Base-by-base conservation (phyloP, 2,888 invertebrate species). In the Capitulum mitella region DNA sequence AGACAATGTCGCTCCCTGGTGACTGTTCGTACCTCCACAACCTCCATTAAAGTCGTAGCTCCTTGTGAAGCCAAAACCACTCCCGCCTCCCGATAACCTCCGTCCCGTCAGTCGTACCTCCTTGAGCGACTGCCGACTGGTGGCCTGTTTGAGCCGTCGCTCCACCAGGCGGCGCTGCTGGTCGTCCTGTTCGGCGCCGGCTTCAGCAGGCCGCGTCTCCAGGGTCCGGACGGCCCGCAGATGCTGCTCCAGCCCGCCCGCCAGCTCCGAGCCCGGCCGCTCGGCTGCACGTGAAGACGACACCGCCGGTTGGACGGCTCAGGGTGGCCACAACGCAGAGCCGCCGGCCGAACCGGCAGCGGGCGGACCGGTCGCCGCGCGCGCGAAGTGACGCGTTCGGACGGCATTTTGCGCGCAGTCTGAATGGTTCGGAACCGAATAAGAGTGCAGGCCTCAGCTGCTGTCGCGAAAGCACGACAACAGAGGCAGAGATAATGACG, bases 271-370 rank as follows among this genome's bases (percentile, higher is more conserved):
- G 19, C 1, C 64, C 0, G 64, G n/a, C 29, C 5, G 16, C 32
- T 10, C 19, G 64, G 19, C 34, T 34, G 64, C n/a, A 51, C 51
- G 22, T 46, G 46, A 19, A 51, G 22, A 19, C 19, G 51, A 19
- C n/a, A 10, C 58, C n/a, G n/a, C n/a, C 51, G 22, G 51, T 79
- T 76, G 43, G 29, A 79, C 78, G 19, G 78, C n/a, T n/a, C n/a
- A n/a, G n/a, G n/a, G n/a, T n/a, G n/a, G n/a, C n/a, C n/a, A n/a
- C n/a, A n/a, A n/a, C n/a, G n/a, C n/a, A n/a, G n/a, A n/a, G n/a
- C n/a, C n/a, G n/a, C n/a, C n/a, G n/a, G n/a, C n/a, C n/a, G n/a
- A n/a, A n/a, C n/a, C n/a, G n/a, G n/a, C n/a, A n/a, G n/a, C n/a
- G n/a, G n/a, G n/a, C n/a, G n/a, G n/a, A n/a, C n/a, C n/a, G n/a